Conservation (phyloP, 2,113 vertebrate species). For the Lycaon pictus region DNA sequence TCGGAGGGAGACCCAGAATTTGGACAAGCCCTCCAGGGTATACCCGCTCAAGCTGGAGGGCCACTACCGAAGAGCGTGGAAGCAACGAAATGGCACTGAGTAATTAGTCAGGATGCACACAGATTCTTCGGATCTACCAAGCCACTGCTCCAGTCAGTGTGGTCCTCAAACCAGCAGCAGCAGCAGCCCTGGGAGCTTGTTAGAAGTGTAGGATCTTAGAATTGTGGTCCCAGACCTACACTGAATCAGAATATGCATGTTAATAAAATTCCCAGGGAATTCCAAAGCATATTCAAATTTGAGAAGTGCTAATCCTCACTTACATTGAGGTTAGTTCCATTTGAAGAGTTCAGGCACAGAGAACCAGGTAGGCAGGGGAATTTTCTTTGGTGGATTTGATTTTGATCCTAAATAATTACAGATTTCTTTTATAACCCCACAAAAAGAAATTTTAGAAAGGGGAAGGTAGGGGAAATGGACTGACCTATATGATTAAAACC, state of each 20-base stretch:
- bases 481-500: slow-evolving; percentile 63
- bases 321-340: slow-evolving; percentile 45
- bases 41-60: not conserved
- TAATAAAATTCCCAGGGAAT: slow-evolving; percentile 37
- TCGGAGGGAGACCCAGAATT: not conserved
- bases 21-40: not conserved
- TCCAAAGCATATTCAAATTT: not conserved
- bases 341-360: slow-evolving; percentile 43
- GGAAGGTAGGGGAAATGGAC: not conserved
- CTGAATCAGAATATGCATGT: not conserved
- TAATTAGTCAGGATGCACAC: not conserved
- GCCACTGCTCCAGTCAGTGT: not conserved
- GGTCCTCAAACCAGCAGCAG: not conserved
- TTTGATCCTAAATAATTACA: slow-evolving; percentile 58
- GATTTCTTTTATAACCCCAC: slow-evolving; percentile 56
- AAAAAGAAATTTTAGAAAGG: slow-evolving; percentile 54
- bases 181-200: not conserved
- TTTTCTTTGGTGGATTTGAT: slow-evolving; percentile 57
- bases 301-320: not conserved
- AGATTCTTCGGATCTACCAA: not conserved
- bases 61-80: not conserved
- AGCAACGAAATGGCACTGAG: not conserved
- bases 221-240: not conserved
- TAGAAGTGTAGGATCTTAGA: not conserved
- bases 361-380: not conserved